Percentiles rank a stretch among this genome's conserved stretches.
These are phyloP conservation scores for Fistularia commersonii DNA, from an alignment of 2,797 vertebrate genomes.

Conservation along the genomic window DNA sequence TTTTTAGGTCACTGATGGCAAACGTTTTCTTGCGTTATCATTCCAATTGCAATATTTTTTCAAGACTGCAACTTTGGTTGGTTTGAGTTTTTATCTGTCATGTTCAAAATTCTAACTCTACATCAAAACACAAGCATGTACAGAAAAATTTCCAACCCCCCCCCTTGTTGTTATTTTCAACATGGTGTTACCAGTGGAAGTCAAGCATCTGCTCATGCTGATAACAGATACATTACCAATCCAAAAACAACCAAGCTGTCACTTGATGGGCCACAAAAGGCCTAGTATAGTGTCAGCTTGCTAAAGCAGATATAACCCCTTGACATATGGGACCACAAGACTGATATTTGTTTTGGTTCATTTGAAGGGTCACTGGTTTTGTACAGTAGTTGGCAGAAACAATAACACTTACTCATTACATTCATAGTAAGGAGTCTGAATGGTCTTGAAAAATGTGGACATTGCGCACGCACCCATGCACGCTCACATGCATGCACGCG, in stretches of 20 bases:
- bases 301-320: constrained; percentile 1
- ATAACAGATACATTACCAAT: constrained; percentile 10
- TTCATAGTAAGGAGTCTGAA: not conserved
- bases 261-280: constrained; percentile 1
- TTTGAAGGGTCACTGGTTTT: constrained; percentile 6
- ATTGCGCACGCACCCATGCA: too few relatives aligned
- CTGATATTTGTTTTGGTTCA: not conserved
- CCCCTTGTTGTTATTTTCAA: too few relatives aligned
- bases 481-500: too few relatives aligned
- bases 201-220: constrained; percentile 8
- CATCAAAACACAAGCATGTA: too few relatives aligned
- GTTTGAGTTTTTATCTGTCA: too few relatives aligned
- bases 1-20: too few relatives aligned
- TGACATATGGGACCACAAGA: constrained; percentile 10
- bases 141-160: too few relatives aligned
- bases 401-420: constrained; percentile 4
- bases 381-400: not conserved
- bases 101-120: too few relatives aligned
- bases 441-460: too few relatives aligned
- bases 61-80: too few relatives aligned
- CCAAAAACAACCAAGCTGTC: constrained; percentile 1
- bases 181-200: constrained; percentile 8
- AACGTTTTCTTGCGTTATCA: too few relatives aligned
- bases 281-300: not conserved
- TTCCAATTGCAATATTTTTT: too few relatives aligned